Percentiles rank a stretch among this genome's conserved stretches.
These are phyloP conservation scores for Bagarius yarrelli DNA, from an alignment of 2,113 vertebrate species.

Conservation along the genomic window DNA sequence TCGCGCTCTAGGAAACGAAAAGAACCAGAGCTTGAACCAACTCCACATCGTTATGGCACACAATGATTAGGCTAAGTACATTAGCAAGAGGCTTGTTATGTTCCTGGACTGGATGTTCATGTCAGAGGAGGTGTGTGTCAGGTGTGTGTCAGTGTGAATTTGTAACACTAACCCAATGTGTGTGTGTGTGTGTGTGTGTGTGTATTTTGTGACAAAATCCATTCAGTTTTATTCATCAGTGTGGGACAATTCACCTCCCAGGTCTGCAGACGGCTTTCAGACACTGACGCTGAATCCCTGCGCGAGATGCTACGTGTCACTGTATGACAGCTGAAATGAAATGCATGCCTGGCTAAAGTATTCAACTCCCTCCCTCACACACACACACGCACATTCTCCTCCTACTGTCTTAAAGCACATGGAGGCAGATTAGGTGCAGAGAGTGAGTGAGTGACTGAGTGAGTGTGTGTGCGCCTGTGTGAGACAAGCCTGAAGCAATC, in stretches of 20 bases:
- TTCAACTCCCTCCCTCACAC: neutral
- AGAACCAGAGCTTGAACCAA: neutral
- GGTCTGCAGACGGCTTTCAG: conserved; percentile 56
- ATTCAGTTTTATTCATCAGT: conserved; percentile 51
- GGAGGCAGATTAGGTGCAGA: conserved; percentile 42
- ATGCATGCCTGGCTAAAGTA: conserved; percentile 36
- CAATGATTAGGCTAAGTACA: conserved; percentile 6
- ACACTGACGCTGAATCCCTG: conserved; percentile 52
- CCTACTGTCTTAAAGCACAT: conserved; percentile 24
- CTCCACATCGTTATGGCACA: neutral
- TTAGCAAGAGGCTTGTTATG: conserved; percentile 25
- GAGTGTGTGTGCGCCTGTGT: neutral
- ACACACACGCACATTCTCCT: neutral
- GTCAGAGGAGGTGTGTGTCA: neutral
- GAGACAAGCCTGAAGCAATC: conserved; percentile 52
- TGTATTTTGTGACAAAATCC: conserved; percentile 29
- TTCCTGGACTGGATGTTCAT: neutral
- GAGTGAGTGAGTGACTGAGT: conserved; percentile 26
- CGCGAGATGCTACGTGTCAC: conserved; percentile 57
- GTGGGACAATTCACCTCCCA: conserved; percentile 49
- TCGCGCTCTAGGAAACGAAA: neutral
- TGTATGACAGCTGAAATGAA: conserved; percentile 45
- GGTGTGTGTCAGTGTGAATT: conserved; percentile 4
- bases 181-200: conserved; percentile 16
- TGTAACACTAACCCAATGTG: too few species aligned